These are phyloP conservation scores for Pteruthius melanotis DNA, from an alignment of 2,113 vertebrate genomes.

Conservation along the genomic window DNA sequence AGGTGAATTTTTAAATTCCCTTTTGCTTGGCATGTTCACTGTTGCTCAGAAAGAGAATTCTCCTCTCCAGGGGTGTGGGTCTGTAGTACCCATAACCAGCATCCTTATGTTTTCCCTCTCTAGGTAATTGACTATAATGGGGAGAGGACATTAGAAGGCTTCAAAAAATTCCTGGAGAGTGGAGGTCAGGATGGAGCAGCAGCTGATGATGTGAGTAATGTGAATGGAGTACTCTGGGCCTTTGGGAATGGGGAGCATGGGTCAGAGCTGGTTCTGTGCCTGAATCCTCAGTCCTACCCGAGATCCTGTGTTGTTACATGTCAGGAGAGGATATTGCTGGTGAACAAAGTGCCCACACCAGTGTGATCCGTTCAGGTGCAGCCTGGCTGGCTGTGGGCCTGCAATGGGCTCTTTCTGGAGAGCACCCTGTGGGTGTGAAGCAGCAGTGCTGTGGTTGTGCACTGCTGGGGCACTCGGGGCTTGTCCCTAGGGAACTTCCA, in stretches of 20 bases:
- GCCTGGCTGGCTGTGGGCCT: background rate
- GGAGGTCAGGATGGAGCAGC: slow-evolving; percentile 92
- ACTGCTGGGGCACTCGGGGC: background rate
- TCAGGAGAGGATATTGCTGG: background rate
- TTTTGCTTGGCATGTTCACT: slow-evolving; percentile 62
- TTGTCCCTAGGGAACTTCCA: background rate
- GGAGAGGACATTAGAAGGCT: slow-evolving; percentile 92
- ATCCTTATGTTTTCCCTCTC: background rate
- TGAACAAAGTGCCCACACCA: background rate
- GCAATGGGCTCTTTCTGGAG: background rate
- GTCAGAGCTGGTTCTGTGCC: background rate
- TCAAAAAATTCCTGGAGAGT: slow-evolving; percentile 93
- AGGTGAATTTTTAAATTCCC: slow-evolving; percentile 65
- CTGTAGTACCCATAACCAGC: background rate
- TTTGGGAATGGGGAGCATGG: background rate
- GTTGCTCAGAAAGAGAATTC: slow-evolving; percentile 56
- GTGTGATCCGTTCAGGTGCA: background rate
- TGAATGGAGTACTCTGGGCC: background rate
- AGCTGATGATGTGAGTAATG: slow-evolving; percentile 79
- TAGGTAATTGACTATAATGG: slow-evolving; percentile 97
- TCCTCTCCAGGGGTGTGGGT: background rate
- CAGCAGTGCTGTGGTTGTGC: background rate
- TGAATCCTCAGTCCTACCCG: background rate
- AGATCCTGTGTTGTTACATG: background rate
- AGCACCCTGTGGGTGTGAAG: background rate